phyloP scores from a whole-genome alignment of 2,888 invertebrate genomes.

The Pristionchus exspectatus region DNA sequence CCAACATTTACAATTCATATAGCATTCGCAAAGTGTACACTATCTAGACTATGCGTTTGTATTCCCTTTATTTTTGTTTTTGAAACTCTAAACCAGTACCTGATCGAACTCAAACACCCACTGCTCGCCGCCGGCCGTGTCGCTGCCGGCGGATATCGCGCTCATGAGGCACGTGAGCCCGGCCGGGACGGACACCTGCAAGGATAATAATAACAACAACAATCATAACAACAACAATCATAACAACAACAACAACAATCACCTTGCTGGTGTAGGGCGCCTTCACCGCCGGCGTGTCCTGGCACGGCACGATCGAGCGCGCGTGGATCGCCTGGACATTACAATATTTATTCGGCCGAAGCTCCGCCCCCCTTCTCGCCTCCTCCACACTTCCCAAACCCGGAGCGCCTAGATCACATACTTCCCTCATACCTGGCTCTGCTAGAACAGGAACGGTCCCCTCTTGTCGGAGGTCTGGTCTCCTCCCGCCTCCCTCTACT shows the following conservation, averaged over 20 bases:
- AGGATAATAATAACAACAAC: neutral
- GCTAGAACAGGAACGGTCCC: no score
- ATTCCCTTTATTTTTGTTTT: neutral
- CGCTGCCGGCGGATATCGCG: conserved; percentile 81
- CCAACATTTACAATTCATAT: no score
- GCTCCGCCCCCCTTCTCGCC: no score
- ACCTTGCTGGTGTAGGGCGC: conserved; percentile 87
- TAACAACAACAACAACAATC: neutral
- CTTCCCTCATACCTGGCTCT: no score
- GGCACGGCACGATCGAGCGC: conserved; percentile 91
- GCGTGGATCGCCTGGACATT: conserved; percentile 86
- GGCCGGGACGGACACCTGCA: conserved; percentile 85
- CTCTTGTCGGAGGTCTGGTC: no score
- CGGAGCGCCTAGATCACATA: no score
- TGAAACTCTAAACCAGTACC: neutral
- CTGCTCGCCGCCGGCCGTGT: conserved; percentile 49
- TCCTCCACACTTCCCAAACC: no score
- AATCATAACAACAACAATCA: neutral
- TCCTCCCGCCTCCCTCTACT: no score
- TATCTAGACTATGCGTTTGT: no score
- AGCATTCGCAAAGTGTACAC: no score
- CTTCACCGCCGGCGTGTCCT: conserved; percentile 93
- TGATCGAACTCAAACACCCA: conserved; percentile 38
- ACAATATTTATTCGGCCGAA: neutral
- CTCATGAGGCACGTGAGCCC: conserved; percentile 92